phyloP scores from a whole-genome alignment of 2,888 invertebrate genomes.

The Eulithis prunata region DNA sequence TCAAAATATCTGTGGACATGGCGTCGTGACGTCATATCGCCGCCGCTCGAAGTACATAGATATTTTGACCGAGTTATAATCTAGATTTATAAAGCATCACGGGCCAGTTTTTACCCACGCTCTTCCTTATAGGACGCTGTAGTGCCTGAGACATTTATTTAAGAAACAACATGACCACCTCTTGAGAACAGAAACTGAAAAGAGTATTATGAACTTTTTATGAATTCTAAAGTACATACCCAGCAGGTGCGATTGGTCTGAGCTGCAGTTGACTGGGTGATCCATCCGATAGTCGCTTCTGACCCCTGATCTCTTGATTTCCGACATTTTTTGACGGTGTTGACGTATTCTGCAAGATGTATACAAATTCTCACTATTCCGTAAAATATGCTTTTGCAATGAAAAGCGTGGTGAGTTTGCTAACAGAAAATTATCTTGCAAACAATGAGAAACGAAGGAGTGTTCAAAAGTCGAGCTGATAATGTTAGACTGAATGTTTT shows the following conservation, averaged over 20 bases:
- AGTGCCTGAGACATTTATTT: too few species aligned
- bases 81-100: too few species aligned
- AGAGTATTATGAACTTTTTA: not conserved
- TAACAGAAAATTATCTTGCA: constrained; percentile 25
- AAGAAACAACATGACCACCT: not conserved
- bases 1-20: too few species aligned
- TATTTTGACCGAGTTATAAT: too few species aligned
- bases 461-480: constrained; percentile 14
- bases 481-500: not conserved
- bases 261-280: constrained; percentile 76
- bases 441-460: constrained; percentile 4
- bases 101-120: too few species aligned
- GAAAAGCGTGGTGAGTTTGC: constrained; percentile 27
- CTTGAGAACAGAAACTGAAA: constrained; percentile 8
- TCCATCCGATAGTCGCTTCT: constrained; percentile 77
- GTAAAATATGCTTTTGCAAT: not conserved
- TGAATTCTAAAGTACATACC: constrained; percentile 57
- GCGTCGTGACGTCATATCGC: too few species aligned
- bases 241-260: constrained; percentile 77
- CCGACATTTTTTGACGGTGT: constrained; percentile 66
- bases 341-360: constrained; percentile 62
- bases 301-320: constrained; percentile 69
- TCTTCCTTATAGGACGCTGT: too few species aligned
- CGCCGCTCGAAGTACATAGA: too few species aligned
- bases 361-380: not conserved